Evolutionary conservation across 2,797 vertebrate species (phyloP).

Genomic region (Chaenodraco wilsoni): DNA sequence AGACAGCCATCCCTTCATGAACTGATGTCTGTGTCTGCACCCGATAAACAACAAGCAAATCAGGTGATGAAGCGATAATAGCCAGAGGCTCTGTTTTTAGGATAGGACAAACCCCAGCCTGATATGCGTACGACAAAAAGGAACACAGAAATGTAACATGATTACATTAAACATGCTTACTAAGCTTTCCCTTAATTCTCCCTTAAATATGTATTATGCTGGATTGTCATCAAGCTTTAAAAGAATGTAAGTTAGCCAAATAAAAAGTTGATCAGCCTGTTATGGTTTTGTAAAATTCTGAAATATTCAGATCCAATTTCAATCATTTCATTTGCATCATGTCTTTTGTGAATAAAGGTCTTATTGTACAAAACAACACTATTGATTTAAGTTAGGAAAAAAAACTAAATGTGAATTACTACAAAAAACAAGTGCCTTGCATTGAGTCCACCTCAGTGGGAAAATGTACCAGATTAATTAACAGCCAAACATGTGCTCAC

Average conservation of each 20-base stretch:
- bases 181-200: not conserved
- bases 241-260: not conserved
- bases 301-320: not conserved
- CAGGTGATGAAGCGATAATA: constrained; percentile 36
- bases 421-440: not conserved
- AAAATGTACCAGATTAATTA: constrained; percentile 49
- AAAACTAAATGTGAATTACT: not conserved
- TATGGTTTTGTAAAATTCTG: not conserved
- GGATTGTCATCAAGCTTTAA: not conserved
- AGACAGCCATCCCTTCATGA: constrained; percentile 30
- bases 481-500: constrained; percentile 18
- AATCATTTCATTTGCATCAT: not conserved
- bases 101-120: not conserved
- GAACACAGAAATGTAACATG: not conserved
- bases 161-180: too few species aligned
- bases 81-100: not conserved
- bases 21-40: constrained; percentile 33
- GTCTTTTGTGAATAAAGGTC: not conserved
- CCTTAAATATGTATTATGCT: not conserved
- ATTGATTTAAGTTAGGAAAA: not conserved
- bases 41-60: constrained; percentile 29
- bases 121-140: too few species aligned
- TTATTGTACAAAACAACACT: not conserved
- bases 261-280: not conserved
- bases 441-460: constrained; percentile 25